phyloP scores from a whole-genome alignment of 2,113 vertebrate species.

The Nanger granti region DNA sequence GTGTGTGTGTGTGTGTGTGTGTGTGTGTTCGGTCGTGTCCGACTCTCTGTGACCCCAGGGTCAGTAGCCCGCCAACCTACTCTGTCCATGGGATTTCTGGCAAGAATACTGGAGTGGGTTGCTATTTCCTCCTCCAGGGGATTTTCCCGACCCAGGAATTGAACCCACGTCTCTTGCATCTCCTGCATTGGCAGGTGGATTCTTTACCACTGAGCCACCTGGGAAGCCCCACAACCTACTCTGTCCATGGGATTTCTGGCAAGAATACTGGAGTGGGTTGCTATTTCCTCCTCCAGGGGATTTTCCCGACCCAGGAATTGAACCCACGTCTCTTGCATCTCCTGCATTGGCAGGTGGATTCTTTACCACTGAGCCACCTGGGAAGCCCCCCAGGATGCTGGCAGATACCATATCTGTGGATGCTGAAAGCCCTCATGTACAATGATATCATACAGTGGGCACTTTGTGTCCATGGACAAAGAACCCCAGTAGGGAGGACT shows the following conservation, averaged over 20 bases:
- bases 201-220: not conserved
- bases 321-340: not conserved
- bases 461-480: not conserved
- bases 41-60: not conserved
- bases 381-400: not conserved
- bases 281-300: not conserved
- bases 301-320: not conserved
- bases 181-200: not conserved
- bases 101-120: not conserved
- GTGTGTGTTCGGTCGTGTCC: not conserved
- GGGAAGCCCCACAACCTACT: not conserved
- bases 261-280: not conserved
- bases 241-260: not conserved
- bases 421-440: not conserved
- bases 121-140: not conserved
- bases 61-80: rapidly evolving
- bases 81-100: not conserved
- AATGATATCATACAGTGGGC: not conserved
- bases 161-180: not conserved
- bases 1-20: not conserved
- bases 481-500: not conserved
- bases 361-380: not conserved
- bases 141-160: not conserved
- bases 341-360: not conserved
- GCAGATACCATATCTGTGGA: not conserved